phyloP scores from a whole-genome alignment of 2,888 invertebrate genomes.

The Drosophila yooni region DNA sequence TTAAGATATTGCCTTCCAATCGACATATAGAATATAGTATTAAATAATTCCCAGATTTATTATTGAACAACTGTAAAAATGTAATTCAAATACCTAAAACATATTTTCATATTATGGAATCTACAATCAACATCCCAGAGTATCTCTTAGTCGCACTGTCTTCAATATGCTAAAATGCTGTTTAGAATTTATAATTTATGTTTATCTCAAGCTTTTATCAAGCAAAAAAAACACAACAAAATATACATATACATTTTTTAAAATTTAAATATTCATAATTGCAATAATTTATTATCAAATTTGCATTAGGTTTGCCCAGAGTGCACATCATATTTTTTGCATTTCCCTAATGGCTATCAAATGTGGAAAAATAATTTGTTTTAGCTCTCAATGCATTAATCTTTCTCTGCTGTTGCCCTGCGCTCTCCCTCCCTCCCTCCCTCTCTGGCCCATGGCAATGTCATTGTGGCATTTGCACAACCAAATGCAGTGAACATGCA shows the following conservation, averaged over 20 bases:
- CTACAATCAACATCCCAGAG: neutral
- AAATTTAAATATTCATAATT: neutral
- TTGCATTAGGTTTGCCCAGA: neutral
- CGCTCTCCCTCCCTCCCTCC: no score
- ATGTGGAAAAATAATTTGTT: slow-evolving; percentile 36
- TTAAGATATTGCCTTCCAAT: neutral
- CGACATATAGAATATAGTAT: neutral
- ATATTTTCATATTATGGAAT: neutral
- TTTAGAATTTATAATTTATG: neutral
- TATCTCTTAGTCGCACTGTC: neutral
- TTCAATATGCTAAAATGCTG: rapidly evolving
- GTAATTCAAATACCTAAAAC: neutral
- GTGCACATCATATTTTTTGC: slow-evolving; percentile 6
- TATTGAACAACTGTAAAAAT: neutral
- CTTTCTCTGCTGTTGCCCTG: slow-evolving; percentile 10
- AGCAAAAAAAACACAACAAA: neutral
- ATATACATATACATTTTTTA: neutral
- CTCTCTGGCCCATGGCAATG: neutral
- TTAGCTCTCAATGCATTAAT: slow-evolving; percentile 36
- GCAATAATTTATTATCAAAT: neutral
- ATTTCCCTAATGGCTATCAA: slow-evolving; percentile 3
- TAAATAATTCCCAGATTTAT: neutral
- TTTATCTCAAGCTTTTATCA: neutral
- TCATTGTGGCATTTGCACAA: slow-evolving; percentile 46
- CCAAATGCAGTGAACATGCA: slow-evolving; percentile 53